Conservation (phyloP, 2,797 vertebrate species). For the Hemibagrus guttatus region DNA sequence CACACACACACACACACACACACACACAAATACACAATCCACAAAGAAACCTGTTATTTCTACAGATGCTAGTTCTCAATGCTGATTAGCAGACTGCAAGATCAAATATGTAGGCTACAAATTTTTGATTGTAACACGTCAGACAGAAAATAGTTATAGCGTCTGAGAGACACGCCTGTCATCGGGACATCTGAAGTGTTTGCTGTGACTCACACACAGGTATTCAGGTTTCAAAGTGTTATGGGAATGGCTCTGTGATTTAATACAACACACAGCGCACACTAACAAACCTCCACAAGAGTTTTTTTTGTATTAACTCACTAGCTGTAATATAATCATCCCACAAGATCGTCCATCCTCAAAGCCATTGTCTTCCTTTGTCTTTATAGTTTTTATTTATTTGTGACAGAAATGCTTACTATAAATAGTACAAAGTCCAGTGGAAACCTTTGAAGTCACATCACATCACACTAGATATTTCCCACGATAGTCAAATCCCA, state of each 20-base stretch:
- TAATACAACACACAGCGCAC: conserved; percentile 12
- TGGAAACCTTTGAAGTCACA: conserved; percentile 20
- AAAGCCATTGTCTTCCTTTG: conserved; percentile 1
- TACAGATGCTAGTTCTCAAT: background rate
- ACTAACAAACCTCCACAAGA: background rate
- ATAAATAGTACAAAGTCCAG: conserved; percentile 14
- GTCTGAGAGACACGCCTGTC: conserved; percentile 11
- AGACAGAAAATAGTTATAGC: background rate
- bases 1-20: too few relatives aligned
- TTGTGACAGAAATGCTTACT: background rate
- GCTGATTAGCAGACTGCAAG: background rate
- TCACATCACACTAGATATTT: background rate
- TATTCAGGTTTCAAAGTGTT: conserved; percentile 13
- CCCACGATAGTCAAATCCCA: background rate
- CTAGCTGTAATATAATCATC: background rate
- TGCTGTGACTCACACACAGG: background rate
- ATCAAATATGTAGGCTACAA: background rate
- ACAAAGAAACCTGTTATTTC: too few relatives aligned
- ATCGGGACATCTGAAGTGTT: background rate
- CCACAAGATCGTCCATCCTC: background rate
- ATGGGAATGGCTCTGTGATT: background rate
- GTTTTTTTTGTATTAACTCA: background rate
- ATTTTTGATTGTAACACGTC: background rate
- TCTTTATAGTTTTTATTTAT: background rate
- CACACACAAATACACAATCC: background rate